Evolutionary conservation across 2,888 invertebrate species (phyloP).

Genomic region (Andrena trimmerana): DNA sequence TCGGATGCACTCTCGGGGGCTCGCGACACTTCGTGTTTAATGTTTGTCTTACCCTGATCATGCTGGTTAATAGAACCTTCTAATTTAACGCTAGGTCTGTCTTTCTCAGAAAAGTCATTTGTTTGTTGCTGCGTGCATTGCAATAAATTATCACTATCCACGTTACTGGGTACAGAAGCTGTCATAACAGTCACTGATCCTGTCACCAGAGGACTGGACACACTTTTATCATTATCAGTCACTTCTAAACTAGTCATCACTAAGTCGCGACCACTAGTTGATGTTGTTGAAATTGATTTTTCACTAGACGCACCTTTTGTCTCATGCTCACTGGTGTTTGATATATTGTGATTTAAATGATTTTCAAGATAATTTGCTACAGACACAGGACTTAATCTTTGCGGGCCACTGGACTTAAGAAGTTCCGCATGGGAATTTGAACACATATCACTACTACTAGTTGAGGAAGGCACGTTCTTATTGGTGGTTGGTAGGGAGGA

Average conservation of each 20-base stretch:
- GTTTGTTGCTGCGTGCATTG: slow-evolving; percentile 76
- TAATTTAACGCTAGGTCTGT: slow-evolving; percentile 72
- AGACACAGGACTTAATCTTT: slow-evolving; percentile 77
- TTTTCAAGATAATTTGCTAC: slow-evolving; percentile 78
- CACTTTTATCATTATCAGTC: slow-evolving; percentile 62
- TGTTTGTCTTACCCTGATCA: slow-evolving; percentile 72
- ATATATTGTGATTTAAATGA: slow-evolving; percentile 76
- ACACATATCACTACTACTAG: slow-evolving; percentile 84
- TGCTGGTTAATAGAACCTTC: slow-evolving; percentile 68
- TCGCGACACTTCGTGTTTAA: slow-evolving; percentile 58
- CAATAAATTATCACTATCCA: slow-evolving; percentile 75
- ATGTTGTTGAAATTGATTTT: slow-evolving; percentile 54
- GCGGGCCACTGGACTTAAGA: slow-evolving; percentile 78
- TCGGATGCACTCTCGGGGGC: slow-evolving; percentile 59
- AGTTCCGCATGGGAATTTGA: slow-evolving; percentile 83
- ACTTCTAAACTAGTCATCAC: slow-evolving; percentile 62
- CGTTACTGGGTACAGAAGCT: slow-evolving; percentile 60
- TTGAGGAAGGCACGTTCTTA: slow-evolving; percentile 85
- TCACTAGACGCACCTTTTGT: slow-evolving; percentile 66
- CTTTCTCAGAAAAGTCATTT: slow-evolving; percentile 70
- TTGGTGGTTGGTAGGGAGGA: slow-evolving; percentile 85
- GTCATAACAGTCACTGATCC: slow-evolving; percentile 72
- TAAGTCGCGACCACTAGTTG: slow-evolving; percentile 63
- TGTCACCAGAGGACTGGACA: slow-evolving; percentile 71
- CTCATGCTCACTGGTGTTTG: slow-evolving; percentile 71